Percentiles rank a stretch among this genome's conserved stretches.
Evolutionary conservation across 2,113 vertebrate genomes (phyloP).

Genomic region (Heterotilapia buettikoferi): DNA sequence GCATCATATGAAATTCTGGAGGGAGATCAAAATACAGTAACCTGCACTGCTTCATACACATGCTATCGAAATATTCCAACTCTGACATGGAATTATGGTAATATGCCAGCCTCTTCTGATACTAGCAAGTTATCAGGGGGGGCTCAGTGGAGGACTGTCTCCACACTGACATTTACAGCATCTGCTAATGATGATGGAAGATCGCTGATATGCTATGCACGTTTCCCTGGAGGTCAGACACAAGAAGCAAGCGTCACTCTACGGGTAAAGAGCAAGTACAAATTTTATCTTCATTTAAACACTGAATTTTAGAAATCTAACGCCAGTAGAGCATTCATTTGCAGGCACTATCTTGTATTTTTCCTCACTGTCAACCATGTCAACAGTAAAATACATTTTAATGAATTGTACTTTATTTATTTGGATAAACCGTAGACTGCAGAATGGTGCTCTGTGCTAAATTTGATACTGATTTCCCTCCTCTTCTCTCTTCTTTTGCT

Average conservation of each 20-base stretch:
- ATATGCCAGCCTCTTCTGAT: neutral
- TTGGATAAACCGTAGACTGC: no score
- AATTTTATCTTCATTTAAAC: neutral
- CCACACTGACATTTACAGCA: slow-evolving; percentile 32
- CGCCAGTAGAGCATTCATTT: no score
- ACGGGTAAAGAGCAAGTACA: slow-evolving; percentile 26
- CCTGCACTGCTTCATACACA: slow-evolving; percentile 39
- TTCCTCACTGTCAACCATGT: no score
- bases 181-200: slow-evolving; percentile 23
- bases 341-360: no score
- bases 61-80: slow-evolving; percentile 2
- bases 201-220: slow-evolving; percentile 21
- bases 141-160: neutral
- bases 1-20: slow-evolving; percentile 28
- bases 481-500: no score
- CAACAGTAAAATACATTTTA: no score
- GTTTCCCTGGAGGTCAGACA: neutral
- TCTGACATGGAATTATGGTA: slow-evolving; percentile 29
- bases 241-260: neutral
- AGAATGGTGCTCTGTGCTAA: no score
- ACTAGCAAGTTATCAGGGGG: accelerated
- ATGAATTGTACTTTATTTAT: no score
- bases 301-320: no score
- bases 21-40: slow-evolving; percentile 1
- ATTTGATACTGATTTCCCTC: no score